These are phyloP conservation scores for Puma concolor DNA, from an alignment of 2,113 vertebrate species.

Conservation along the genomic window DNA sequence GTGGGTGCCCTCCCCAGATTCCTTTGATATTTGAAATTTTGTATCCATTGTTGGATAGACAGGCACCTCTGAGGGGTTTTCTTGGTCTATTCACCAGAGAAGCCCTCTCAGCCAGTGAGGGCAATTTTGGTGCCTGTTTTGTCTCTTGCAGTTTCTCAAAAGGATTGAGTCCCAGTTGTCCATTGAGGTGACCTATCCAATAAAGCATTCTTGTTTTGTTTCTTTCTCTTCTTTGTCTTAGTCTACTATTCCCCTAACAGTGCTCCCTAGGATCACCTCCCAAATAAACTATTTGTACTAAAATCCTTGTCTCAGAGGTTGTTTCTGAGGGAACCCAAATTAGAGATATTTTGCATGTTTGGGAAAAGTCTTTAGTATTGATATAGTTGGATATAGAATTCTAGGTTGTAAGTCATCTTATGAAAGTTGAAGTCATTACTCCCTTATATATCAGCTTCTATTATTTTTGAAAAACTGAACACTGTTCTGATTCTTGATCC, in stretches of 20 bases:
- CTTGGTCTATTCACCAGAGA: neutral
- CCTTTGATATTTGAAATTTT: neutral
- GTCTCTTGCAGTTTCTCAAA: neutral
- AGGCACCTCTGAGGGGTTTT: neutral
- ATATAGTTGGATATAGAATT: neutral
- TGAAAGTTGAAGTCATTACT: constrained; percentile 9
- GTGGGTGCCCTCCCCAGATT: neutral
- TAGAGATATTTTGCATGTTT: neutral
- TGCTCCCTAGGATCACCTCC: neutral
- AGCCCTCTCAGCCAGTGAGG: neutral
- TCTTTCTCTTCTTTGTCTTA: neutral
- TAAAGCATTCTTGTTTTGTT: neutral
- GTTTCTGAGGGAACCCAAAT: neutral
- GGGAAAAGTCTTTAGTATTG: neutral
- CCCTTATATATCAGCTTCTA: neutral
- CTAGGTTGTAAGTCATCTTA: neutral
- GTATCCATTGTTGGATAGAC: neutral
- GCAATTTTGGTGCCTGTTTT: neutral
- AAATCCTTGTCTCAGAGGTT: neutral
- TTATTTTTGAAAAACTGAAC: neutral
- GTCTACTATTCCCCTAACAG: neutral
- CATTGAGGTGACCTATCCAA: neutral
- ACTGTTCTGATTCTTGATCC: neutral
- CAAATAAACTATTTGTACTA: neutral
- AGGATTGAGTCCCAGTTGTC: neutral